Base-by-base conservation (phyloP, 2,888 invertebrate species). In the Aelia acuminata region DNA sequence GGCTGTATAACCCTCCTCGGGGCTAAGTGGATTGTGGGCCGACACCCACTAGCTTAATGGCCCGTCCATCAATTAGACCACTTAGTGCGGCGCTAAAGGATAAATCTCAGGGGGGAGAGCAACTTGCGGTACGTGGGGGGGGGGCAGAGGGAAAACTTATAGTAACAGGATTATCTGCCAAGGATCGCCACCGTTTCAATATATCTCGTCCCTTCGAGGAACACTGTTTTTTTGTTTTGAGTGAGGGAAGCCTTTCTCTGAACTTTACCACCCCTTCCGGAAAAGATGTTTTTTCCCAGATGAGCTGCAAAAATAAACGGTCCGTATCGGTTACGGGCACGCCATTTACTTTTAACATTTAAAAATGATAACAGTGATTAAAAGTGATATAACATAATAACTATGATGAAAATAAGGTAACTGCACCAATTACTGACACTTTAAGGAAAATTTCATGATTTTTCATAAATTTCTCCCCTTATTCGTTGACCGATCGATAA, bases 101-200 rank as follows among this genome's bases (percentile, higher is more conserved):
- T 70, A 84, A 84, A 84, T 47, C 84, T 84, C 31, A 3, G 10
- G 1, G 0, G 26, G n/a, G n/a, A n/a, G n/a, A n/a, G 1, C 26
- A 4, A 49, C 20, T 84, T 35, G 47, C 35, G 49, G 47, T 48
- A 31, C 35, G 18, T 4, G 2, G n/a, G 35, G n/a, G 26, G 22
- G 26, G 35, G 50, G 35, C 48, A 84, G 48, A 50, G 84, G 84
- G 49, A 48, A 84, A 84, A 50, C 49, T 48, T 35, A 11, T 50
- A 35, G 49, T 84, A 50, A 84, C 31, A 18, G 49, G 49, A 50
- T 84, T 50, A 31, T 35, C 35, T 49, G 84, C 43, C 84, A 84
- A 31, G 26, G 10, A 15, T 31, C n/a, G 31, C 49, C 31, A 48
- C 48, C 20, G 84, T 31, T 50, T 20, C 31, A 50, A 84, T 84